Evolutionary conservation across 2,797 vertebrate genomes (phyloP), one percentile per base, ranked within the genome.

Genomic region (Echiichthys vipera): DNA sequence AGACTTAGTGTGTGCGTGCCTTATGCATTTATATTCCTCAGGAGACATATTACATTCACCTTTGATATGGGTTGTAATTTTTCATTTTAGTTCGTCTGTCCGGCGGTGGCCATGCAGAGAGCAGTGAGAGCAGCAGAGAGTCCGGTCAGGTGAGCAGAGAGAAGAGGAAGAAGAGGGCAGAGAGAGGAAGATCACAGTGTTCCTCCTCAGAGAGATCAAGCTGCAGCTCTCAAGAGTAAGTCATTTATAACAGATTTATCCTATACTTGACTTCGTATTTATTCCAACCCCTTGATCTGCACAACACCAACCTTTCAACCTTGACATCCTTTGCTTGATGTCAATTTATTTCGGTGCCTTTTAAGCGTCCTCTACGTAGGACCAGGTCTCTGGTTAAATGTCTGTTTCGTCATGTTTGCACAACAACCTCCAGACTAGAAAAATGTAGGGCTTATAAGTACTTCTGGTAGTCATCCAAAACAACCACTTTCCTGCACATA

Each of bases 41-140:
- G 34, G 34, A 1, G 5, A 54, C 15, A 10, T 24, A n/a, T 17
- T 66, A 3, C 25, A 62, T 22, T 58, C 34, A n/a, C 17, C 0
- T 22, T 6, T 24, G 25, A 12, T 58, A 42, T 29, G 13, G 7
- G 11, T 14, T 64, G 3, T 64, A 6, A 63, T 53, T 24, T 65
- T 2, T 64, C 4, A 36, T 36, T 36, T 14, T 36, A 94, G 94
- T 94, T 17, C 91, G 91, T 77, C 84, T 93, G 56, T 81, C 84
- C 36, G 65, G 75, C 36, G 65, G 75, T 18, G 39, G 76, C 17
- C 61, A 64, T 8, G 50, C 64, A 58, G 88, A 85, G 58, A 91
- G 83, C 83, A 88, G 87, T 32, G 87, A 86, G 37, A 88, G 73
- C 15, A 56, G 82, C 78, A 81, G 67, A 11, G 80, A 71, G 15